Percentiles rank a stretch among this genome's conserved stretches.
These are phyloP conservation scores for Neoscelio sp. DNA, from an alignment of 2,888 invertebrate species.

Conservation along the genomic window DNA sequence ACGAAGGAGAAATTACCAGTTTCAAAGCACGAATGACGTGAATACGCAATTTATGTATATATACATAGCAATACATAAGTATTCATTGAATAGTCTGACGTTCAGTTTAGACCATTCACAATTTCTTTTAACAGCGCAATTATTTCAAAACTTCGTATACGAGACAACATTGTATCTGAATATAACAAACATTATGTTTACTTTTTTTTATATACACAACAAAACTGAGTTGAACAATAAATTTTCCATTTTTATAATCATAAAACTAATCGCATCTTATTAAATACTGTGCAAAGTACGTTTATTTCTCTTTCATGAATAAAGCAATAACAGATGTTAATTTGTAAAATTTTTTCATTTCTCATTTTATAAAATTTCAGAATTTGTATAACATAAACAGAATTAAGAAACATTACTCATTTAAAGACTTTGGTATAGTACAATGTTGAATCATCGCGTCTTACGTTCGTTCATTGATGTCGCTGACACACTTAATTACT, in stretches of 20 bases:
- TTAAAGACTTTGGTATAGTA: conserved; percentile 18
- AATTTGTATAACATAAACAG: not conserved
- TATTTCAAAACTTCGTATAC: conserved; percentile 1
- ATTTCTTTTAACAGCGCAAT: not conserved
- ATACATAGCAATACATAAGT: conserved; percentile 6
- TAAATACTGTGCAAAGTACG: no score
- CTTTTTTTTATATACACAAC: no score
- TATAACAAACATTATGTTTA: no score
- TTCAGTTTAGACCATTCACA: conserved; percentile 1
- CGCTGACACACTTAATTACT: conserved; percentile 38
- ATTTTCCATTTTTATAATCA: no score
- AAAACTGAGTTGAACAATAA: no score
- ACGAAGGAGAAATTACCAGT: conserved; percentile 52
- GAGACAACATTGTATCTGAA: no score
- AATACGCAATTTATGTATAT: conserved; percentile 16
- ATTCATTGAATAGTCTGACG: conserved; percentile 6
- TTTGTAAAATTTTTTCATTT: not conserved
- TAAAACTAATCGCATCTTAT: no score
- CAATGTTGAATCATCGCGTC: conserved; percentile 40
- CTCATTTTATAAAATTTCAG: not conserved
- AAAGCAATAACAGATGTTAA: no score
- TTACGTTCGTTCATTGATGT: conserved; percentile 51
- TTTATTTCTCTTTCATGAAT: no score
- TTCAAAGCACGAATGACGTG: conserved; percentile 33
- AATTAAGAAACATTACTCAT: conserved; percentile 19